These are phyloP conservation scores for Sminthurinus signatus DNA, from an alignment of 1,140 invertebrate species.

Conservation along the genomic window DNA sequence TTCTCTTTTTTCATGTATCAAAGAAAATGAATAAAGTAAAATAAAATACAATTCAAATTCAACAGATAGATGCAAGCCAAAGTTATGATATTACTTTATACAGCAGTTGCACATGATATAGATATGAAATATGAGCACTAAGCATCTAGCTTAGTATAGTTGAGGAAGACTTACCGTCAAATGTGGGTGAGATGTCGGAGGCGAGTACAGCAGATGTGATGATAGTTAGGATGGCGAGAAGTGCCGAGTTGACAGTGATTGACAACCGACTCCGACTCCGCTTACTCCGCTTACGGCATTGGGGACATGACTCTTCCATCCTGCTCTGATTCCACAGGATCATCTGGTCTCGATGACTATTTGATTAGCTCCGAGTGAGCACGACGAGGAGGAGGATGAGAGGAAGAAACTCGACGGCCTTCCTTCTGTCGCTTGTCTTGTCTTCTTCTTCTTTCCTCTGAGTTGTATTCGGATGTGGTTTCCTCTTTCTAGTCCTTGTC, in stretches of 20 bases:
- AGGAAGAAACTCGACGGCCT: too few species aligned
- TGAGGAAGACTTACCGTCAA: conserved; percentile 39
- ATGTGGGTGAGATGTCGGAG: conserved; percentile 35
- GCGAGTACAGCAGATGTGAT: conserved; percentile 37
- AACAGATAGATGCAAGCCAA: neutral
- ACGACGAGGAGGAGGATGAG: neutral
- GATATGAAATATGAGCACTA: too few species aligned
- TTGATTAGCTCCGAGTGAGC: conserved; percentile 18
- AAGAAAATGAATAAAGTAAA: too few species aligned
- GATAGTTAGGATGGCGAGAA: conserved; percentile 39
- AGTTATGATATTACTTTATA: neutral
- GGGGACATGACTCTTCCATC: conserved; percentile 36
- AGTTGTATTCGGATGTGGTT: too few species aligned
- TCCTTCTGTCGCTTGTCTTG: too few species aligned
- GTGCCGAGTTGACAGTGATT: conserved; percentile 39
- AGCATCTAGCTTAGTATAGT: too few species aligned
- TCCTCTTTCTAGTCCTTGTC: too few species aligned
- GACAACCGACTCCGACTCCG: conserved; percentile 25
- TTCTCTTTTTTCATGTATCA: too few species aligned
- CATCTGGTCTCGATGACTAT: conserved; percentile 27
- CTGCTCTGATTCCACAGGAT: conserved; percentile 23
- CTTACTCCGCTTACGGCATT: conserved; percentile 23
- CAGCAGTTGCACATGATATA: too few species aligned
- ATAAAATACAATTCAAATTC: too few species aligned
- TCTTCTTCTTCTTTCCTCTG: too few species aligned